Conservation (phyloP, 2,797 vertebrate genomes). For the Pachyuromys duprasi region DNA sequence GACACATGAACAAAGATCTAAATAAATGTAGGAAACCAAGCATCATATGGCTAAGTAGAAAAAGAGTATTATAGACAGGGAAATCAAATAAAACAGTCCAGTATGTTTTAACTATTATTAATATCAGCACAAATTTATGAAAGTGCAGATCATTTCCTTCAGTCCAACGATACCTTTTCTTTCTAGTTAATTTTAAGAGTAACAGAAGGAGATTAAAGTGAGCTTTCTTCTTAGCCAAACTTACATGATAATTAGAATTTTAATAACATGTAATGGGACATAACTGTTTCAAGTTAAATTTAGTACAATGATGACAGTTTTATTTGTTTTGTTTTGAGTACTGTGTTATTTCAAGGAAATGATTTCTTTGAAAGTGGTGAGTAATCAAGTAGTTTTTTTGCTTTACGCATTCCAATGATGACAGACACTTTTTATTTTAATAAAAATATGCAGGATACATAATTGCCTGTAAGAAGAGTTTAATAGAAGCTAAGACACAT, state of each 20-base stretch:
- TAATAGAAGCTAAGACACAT: conserved; percentile 51
- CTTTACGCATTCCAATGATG: conserved; percentile 71
- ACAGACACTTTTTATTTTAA: conserved; percentile 79
- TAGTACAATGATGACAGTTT: conserved; percentile 59
- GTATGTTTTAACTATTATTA: conserved; percentile 25
- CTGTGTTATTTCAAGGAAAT: conserved; percentile 56
- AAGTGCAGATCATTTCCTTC: not conserved
- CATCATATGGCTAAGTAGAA: not conserved
- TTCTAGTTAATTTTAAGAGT: conserved; percentile 63
- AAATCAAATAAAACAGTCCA: not conserved
- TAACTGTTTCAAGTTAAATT: conserved; percentile 72
- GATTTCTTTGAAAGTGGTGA: conserved; percentile 73
- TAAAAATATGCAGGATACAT: conserved; percentile 62
- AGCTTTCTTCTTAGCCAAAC: conserved; percentile 17
- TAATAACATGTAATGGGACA: conserved; percentile 19
- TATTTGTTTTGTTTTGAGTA: conserved; percentile 65
- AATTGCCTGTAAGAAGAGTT: conserved; percentile 57
- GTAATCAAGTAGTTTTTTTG: conserved; percentile 73
- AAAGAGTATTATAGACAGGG: not conserved
- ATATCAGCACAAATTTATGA: not conserved
- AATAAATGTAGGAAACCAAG: not conserved
- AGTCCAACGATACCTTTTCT: not conserved
- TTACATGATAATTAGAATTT: conserved; percentile 64
- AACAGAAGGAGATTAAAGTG: not conserved
- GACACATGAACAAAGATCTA: not conserved